Evolutionary conservation across 2,888 invertebrate species (phyloP).

Genomic region (Morinoia aosen): DNA sequence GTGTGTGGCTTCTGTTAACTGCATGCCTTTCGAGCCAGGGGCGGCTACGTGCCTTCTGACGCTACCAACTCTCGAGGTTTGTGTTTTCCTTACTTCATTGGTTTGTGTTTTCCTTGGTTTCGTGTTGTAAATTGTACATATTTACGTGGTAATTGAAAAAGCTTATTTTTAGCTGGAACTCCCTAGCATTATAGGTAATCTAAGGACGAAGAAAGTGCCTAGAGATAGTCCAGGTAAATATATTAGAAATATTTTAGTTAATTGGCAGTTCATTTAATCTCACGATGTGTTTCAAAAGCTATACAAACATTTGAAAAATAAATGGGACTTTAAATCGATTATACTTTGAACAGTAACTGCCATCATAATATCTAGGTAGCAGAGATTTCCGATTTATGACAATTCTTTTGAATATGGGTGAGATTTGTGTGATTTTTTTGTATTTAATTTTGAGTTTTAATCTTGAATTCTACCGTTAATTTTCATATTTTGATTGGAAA

Average conservation of each 20-base stretch:
- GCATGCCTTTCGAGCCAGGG: conserved; percentile 69
- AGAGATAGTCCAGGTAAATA: not conserved
- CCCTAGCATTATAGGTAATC: not conserved
- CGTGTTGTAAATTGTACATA: not conserved
- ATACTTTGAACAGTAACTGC: not conserved
- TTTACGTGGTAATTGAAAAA: not conserved
- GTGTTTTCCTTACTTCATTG: not conserved
- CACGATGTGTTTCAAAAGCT: not conserved
- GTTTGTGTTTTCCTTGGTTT: not conserved
- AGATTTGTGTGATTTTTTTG: too few relatives aligned
- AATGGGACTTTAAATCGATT: not conserved
- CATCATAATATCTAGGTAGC: not conserved
- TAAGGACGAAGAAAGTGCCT: not conserved
- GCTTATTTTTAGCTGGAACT: not conserved
- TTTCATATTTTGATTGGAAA: too few relatives aligned
- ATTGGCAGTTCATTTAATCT: not conserved
- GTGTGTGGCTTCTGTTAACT: not conserved
- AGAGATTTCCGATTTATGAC: not conserved
- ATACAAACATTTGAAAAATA: not conserved
- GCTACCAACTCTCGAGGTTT: not conserved
- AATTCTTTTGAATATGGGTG: too few relatives aligned
- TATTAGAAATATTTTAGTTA: not conserved
- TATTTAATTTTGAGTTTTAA: too few relatives aligned
- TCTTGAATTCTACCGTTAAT: too few relatives aligned
- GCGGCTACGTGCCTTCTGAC: conserved; percentile 68